Evolutionary conservation across 2,888 invertebrate species (phyloP), one percentile per base, ranked within the genome.

Genomic region (Mesopsocus fuscifrons): DNA sequence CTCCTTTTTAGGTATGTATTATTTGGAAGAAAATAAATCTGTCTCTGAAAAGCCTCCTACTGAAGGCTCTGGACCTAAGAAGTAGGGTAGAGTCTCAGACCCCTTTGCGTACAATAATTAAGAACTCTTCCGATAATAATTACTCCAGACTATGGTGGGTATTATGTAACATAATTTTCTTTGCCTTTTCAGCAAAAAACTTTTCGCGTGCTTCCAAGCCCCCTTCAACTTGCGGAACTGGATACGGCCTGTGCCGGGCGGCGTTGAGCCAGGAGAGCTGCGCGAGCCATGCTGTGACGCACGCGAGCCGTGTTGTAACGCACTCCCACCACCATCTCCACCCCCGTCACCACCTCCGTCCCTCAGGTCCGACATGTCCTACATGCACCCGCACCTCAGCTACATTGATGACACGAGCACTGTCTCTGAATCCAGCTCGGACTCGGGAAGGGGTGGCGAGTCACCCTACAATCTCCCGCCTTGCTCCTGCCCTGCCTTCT

Each of bases 171-270:
- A n/a, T n/a, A n/a, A n/a, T 32, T 31, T 44, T 42, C 44, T 23
- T 8, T 34, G 44, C 46, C 33, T 13, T 61, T 60, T 35, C 54
- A 69, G 69, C 46, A 65, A 65, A 35, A 71, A 70, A 54, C 55
- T 71, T 40, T 65, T 71, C 54, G 67, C 69, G 46, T 71, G 71
- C 56, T 63, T 72, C 50, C 69, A 71, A 59, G 65, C 68, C 11
- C 69, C 69, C 42, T 59, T 71, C 50, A 59, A 71, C 53, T 57
- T 71, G 55, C 59, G 67, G 45, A 68, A 69, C 49, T 67, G 69
- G 66, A 60, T 71, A 44, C 63, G 67, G 51, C 67, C 69, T 3
- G 43, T 48, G 3, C 46, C 48, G 2, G 8, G 38, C 17, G 16
- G 17, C 15, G 6, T 33, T 5, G 16, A 15, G 17, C 20, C 38